phyloP scores from a whole-genome alignment of 2,113 vertebrate species.

The Sapajus apella region DNA sequence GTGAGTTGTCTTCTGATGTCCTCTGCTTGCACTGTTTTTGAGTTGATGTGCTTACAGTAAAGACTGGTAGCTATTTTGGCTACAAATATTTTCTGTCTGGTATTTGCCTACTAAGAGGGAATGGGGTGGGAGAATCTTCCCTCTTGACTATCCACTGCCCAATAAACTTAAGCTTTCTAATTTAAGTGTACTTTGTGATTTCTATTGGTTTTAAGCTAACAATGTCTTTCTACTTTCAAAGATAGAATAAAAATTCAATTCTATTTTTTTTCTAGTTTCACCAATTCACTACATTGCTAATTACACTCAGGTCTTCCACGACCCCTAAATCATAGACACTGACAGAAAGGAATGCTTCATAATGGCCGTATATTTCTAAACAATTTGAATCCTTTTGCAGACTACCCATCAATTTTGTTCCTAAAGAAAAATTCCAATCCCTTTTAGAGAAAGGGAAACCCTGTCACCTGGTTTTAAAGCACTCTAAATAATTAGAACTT shows the following conservation, averaged over 20 bases:
- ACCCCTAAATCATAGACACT: neutral
- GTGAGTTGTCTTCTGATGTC: neutral
- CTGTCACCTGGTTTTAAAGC: neutral
- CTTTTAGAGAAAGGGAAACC: slow-evolving; percentile 4
- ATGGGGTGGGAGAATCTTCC: neutral
- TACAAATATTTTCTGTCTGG: neutral
- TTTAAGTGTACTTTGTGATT: neutral
- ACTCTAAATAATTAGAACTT: slow-evolving; percentile 49
- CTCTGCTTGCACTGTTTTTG: neutral
- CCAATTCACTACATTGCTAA: neutral
- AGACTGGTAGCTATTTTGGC: neutral
- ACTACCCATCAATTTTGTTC: slow-evolving; percentile 1
- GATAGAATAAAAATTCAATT: slow-evolving; percentile 20
- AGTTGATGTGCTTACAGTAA: neutral
- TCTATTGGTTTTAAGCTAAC: neutral
- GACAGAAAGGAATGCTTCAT: slow-evolving; percentile 1
- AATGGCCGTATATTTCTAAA: slow-evolving; percentile 21
- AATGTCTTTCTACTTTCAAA: slow-evolving; percentile 31
- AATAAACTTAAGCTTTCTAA: neutral
- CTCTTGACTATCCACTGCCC: neutral
- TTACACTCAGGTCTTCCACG: neutral
- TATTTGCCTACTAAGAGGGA: neutral
- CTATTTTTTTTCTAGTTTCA: slow-evolving; percentile 7
- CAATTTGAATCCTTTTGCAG: slow-evolving; percentile 48
- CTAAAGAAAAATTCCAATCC: slow-evolving; percentile 29